Evolutionary conservation across 1,140 invertebrate genomes (phyloP).

Genomic region (Orius insidiosus): DNA sequence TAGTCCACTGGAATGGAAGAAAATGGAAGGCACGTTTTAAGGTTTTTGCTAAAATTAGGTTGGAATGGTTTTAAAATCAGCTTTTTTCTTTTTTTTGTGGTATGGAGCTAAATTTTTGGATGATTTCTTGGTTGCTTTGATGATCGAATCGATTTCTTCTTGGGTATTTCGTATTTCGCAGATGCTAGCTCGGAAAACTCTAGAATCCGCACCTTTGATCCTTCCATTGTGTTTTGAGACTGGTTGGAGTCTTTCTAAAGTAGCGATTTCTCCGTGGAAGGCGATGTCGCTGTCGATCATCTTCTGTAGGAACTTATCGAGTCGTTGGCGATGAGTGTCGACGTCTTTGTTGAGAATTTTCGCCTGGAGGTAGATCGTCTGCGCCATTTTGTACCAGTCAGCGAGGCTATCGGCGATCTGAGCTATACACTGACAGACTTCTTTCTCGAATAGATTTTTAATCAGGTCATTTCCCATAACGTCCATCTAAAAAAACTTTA

Average conservation of each 20-base stretch:
- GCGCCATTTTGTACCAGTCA: constrained; percentile 72
- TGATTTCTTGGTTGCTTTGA: neutral
- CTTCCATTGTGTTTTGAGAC: constrained; percentile 7
- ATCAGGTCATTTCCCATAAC: constrained; percentile 47
- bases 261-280: constrained; percentile 21
- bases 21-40: no score
- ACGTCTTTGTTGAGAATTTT: constrained; percentile 59
- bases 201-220: constrained; percentile 13
- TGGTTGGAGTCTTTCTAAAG: constrained; percentile 14
- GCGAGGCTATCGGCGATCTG: constrained; percentile 52
- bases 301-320: constrained; percentile 21
- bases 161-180: constrained; percentile 29
- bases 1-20: no score
- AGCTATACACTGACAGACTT: constrained; percentile 44
- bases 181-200: constrained; percentile 24
- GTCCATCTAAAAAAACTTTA: no score
- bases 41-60: no score
- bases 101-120: constrained; percentile 2
- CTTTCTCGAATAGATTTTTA: constrained; percentile 41
- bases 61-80: no score
- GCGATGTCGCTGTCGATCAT: constrained; percentile 18
- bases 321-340: constrained; percentile 31
- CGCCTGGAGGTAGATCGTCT: constrained; percentile 52
- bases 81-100: no score
- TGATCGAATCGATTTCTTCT: constrained; percentile 25